Evolutionary conservation across 2,888 invertebrate genomes (phyloP), one percentile per base, ranked within the genome.

Genomic region (Drosophila lacicola): DNA sequence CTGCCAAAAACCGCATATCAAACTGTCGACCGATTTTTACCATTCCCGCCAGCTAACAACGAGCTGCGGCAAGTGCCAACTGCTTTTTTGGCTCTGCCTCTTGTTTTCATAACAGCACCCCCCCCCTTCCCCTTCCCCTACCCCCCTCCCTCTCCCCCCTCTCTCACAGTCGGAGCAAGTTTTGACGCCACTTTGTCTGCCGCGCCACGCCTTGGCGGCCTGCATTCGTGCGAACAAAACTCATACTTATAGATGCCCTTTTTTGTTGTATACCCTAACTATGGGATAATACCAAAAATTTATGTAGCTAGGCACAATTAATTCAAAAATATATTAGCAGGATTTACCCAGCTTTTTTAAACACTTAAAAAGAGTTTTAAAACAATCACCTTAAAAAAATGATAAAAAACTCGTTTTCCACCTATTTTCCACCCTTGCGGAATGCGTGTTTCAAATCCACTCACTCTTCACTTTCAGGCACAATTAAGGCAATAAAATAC

Each of bases 1-100:
- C 66, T 84, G 83, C 83, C 83, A 84, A 84, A 84, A 84, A 84
- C 83, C 83, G 86, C 83, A 84, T 89, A 84, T 84, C 83, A 84
- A 84, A 83, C 89, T 89, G 86, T 87, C 83, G 82, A 83, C 87
- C 84, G 17, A 87, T 82, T 80, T 86, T 80, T 86, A 86, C 70
- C 82, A 82, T 86, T 57, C 36, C 50, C 45, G 69, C n/a, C 17
- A 17, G 68, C 53, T 80, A 88, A 88, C 87, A 82, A 68, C 82
- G 70, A 80, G 89, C 84, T 88, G 85, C 82, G 67, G 85, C 67
- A 82, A 76, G 69, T 84, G 83, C 83, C 83, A 84, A 84, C 89
- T 84, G 83, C 89, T 84, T 84, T 84, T 84, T 84, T 84, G 88
- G 83, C 85, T 82, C 85, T 82, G 89, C 71, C 72, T 69, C 85